Percentiles rank a stretch among this genome's conserved stretches.
These are phyloP conservation scores for Xanthorhoe spadicearia DNA, from an alignment of 2,888 invertebrate species.

Conservation along the genomic window DNA sequence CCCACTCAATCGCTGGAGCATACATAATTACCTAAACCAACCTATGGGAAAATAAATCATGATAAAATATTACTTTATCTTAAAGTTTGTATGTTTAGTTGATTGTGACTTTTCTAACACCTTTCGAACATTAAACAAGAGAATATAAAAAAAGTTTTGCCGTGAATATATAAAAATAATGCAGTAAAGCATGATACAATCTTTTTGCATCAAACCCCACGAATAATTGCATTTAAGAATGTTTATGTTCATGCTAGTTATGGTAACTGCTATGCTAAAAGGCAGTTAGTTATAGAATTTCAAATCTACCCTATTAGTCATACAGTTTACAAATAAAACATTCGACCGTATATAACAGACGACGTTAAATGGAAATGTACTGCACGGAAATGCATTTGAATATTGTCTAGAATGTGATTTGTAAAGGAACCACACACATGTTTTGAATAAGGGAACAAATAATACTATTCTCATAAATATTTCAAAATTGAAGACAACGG, in stretches of 20 bases:
- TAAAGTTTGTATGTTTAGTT: background rate
- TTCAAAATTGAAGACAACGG: constrained; percentile 29
- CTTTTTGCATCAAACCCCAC: constrained; percentile 10
- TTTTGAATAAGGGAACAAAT: constrained; percentile 43
- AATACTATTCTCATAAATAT: constrained; percentile 36
- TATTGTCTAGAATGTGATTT: constrained; percentile 49
- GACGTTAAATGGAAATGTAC: constrained; percentile 59
- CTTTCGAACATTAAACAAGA: too few species aligned
- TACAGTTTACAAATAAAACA: constrained; percentile 48
- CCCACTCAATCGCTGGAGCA: constrained; percentile 64
- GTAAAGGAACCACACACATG: constrained; percentile 52
- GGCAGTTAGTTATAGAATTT: constrained; percentile 35
- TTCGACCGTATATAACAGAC: constrained; percentile 45
- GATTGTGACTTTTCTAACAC: too few species aligned
- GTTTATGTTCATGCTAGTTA: constrained; percentile 17
- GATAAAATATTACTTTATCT: background rate
- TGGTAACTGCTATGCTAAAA: constrained; percentile 27
- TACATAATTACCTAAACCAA: constrained; percentile 68
- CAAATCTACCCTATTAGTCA: constrained; percentile 45
- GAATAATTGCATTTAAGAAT: constrained; percentile 7
- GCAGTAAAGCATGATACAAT: background rate
- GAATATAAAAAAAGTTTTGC: too few species aligned
- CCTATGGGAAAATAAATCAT: constrained; percentile 67
- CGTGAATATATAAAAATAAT: background rate
- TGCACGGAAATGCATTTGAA: constrained; percentile 60